Conservation (phyloP, 2,113 vertebrate genomes). For the Sinosuthora webbiana region DNA sequence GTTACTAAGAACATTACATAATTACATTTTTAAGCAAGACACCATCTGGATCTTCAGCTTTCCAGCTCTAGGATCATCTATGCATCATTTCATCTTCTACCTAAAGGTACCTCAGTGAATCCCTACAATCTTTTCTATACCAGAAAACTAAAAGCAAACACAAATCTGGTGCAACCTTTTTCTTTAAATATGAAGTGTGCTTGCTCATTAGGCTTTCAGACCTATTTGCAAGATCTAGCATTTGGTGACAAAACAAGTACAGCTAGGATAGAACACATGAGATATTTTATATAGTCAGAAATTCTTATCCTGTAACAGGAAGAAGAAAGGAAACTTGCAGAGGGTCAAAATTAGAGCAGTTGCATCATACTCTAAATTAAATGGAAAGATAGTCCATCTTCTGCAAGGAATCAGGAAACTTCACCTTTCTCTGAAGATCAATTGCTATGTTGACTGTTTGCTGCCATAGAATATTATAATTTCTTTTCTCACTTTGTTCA, state of each 20-base stretch:
- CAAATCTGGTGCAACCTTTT: fast-evolving
- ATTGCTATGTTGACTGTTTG: background rate
- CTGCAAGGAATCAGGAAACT: background rate
- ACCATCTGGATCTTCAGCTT: background rate
- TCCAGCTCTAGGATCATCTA: background rate
- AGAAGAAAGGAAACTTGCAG: background rate
- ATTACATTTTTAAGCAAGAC: background rate
- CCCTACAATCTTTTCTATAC: background rate
- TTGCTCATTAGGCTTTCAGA: background rate
- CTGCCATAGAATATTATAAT: background rate
- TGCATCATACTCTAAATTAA: background rate
- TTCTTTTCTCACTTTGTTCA: background rate
- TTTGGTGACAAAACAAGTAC: background rate
- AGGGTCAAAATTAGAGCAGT: background rate
- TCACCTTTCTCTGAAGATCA: background rate
- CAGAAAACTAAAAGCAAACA: background rate
- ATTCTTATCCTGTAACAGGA: background rate
- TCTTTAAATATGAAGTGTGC: background rate
- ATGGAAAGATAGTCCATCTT: background rate
- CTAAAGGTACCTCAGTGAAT: background rate
- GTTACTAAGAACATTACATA: background rate
- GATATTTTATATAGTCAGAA: background rate
- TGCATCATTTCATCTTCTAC: background rate
- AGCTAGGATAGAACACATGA: background rate
- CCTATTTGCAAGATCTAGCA: background rate